Evolutionary conservation across 2,797 vertebrate species (phyloP), one percentile per base, ranked within the genome.

Genomic region (Fistularia commersonii): DNA sequence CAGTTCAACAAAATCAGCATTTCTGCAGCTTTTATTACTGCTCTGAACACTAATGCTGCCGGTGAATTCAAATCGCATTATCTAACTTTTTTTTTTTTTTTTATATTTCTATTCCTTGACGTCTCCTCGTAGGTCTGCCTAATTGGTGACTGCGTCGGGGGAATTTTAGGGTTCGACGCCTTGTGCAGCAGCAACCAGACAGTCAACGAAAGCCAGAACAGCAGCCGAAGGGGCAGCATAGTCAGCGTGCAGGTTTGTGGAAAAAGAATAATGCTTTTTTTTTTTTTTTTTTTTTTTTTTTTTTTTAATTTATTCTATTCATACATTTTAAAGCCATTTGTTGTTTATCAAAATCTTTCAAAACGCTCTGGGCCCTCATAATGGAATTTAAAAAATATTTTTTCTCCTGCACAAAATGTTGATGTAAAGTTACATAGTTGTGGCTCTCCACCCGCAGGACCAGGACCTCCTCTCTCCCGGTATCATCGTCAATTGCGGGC

Each of bases 161-260:
- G 96, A 74, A 96, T 99, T 70, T 74, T 99, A 75, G 96, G 94
- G 65, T 99, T 99, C 48, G 97, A 99, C 71, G 95, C 94, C 44
- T 90, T 99, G 72, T 99, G 96, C 87, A 95, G 89, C 72, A 96
- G 92, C 55, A 93, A 87, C 76, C 93, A 98, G 79, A 92, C 91
- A 0, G 92, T 93, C 53, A 94, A 90, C 0, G 97, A 99, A 82
- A 98, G 95, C 72, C 97, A 98, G 75, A 95, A 93, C 90, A 99
- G 97, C 89, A 99, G 97, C 66, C 91, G 96, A 8, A 90, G 96
- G 40, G 96, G 96, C 56, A 98, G 96, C 0, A 77, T 99, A 8
- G 87, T 95, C 79, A 99, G 97, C 7, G 91, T 97, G 9, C 97
- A 98, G 95, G 96, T 86, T 59, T 56, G 45, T 44, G 36, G 23